Evolutionary conservation across 1,140 invertebrate species (phyloP), one percentile per base, ranked within the genome.

Genomic region (Drosophila insularis): DNA sequence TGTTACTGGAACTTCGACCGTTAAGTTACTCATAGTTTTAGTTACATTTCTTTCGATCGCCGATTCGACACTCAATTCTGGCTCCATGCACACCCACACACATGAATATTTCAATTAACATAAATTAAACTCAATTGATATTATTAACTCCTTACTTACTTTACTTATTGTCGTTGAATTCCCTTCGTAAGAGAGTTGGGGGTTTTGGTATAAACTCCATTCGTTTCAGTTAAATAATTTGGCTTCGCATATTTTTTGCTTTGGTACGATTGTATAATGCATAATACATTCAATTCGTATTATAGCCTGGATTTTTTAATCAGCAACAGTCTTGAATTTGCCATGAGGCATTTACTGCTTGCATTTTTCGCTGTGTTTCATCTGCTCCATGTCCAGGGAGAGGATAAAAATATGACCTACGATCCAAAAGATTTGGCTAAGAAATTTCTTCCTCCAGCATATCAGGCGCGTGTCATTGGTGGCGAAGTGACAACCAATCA

Each of bases 101-200:
- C 66, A 68, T 71, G 62, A n/a, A 75, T 54, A 61, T 46, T 64
- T 63, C 46, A 86, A 81, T 86, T 75, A 72, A 43, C 59, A 40
- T 27, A 78, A 86, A 85, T 86, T 81, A 71, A 81, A 82, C 10
- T 11, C 71, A 78, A 79, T 82, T 81, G 78, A 31, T 63, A 58
- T 58, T 43, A 37, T 37, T 55, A 67, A 74, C 66, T 43, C n/a
- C 39, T 73, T 11, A 2, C 21, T 53, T 46, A 46, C 2, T 31
- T 43, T 6, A 11, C 39, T 27, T 0, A 7, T 46, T 37, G 11
- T 13, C 10, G 10, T 17, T 8, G 17, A 17, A 46, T 6, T 3
- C 6, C 14, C 11, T 14, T 27, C 27, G 6, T 0, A 14, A 46
- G 11, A 31, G 54, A n/a, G 11, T 8, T 4, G 35, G 50, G 62